Evolutionary conservation across 2,888 invertebrate genomes (phyloP), one percentile per base, ranked within the genome.

Genomic region (Cantharis nigra): DNA sequence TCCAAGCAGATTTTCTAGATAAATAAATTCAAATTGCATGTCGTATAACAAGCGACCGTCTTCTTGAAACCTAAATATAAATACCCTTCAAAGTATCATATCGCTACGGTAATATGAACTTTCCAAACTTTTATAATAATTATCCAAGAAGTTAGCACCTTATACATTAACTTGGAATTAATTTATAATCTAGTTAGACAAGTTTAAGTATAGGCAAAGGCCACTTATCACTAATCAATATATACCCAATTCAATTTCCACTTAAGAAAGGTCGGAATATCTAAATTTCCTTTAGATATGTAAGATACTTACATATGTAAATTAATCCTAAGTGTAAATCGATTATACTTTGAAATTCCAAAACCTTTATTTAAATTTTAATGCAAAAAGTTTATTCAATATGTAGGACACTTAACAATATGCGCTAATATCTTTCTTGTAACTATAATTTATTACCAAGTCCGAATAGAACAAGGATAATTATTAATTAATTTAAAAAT

Each of bases 21-120:
- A 85, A 85, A 84, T 85, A 84, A 85, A 84, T 85, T 83, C 81
- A 80, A 81, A 80, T 75, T 76, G 80, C 80, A 83, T 81, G 79
- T 78, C 74, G 23, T 65, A 20, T 20, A 11, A 20, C 14, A 65
- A 65, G 14, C 20, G 11, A 11, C 33, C 33, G 11, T 33, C 13
- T 3, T 33, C 49, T 49, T n/a, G 49, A n/a, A 49, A 49, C n/a
- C n/a, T 49, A 49, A n/a, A 49, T 49, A 49, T 49, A 49, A 49
- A 49, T 49, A n/a, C 49, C 49, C 49, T n/a, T 49, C 49, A n/a
- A 49, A 49, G 49, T 49, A 49, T n/a, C 5, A n/a, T n/a, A n/a
- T n/a, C 49, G 7, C n/a, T 2, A 49, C 49, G 49, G 49, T 49
- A n/a, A 49, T 49, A 13, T 49, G n/a, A 49, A 49, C 13, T 49